Evolutionary conservation across 2,888 invertebrate genomes (phyloP).

Genomic region (Ephialtes manifestator): DNA sequence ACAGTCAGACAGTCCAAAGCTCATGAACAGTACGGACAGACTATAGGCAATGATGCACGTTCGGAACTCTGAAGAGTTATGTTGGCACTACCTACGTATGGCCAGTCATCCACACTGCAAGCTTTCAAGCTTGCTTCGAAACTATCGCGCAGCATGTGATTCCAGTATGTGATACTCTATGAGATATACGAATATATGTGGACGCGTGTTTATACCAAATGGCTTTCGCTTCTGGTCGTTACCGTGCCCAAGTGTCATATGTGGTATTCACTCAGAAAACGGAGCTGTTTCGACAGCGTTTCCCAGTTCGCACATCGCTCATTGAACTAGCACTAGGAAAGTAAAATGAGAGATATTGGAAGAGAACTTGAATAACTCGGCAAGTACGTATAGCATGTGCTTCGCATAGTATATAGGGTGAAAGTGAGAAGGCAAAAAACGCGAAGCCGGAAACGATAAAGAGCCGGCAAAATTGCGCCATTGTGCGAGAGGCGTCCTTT

Average conservation of each 20-base stretch:
- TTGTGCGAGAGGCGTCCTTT: constrained; percentile 72
- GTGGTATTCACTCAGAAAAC: background rate
- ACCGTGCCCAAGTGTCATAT: constrained; percentile 16
- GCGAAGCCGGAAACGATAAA: constrained; percentile 58
- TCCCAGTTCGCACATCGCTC: constrained; percentile 25
- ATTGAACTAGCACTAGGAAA: background rate
- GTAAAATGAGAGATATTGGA: constrained; percentile 46
- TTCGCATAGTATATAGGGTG: constrained; percentile 54
- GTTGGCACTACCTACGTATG: constrained; percentile 5
- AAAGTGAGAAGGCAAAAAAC: constrained; percentile 43
- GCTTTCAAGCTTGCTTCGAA: constrained; percentile 4
- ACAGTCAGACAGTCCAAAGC: background rate
- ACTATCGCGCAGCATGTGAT: background rate
- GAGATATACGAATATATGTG: background rate
- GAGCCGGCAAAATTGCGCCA: constrained; percentile 76
- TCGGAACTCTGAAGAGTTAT: constrained; percentile 29
- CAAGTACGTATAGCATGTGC: constrained; percentile 34
- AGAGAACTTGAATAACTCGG: constrained; percentile 50
- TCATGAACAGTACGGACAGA: background rate
- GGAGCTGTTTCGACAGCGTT: background rate
- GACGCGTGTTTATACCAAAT: constrained; percentile 9
- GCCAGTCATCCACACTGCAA: background rate
- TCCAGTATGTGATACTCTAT: background rate
- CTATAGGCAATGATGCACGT: constrained; percentile 46
- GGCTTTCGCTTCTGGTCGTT: background rate